phyloP scores from a whole-genome alignment of 2,888 invertebrate species.

The Xestia c-nigrum region DNA sequence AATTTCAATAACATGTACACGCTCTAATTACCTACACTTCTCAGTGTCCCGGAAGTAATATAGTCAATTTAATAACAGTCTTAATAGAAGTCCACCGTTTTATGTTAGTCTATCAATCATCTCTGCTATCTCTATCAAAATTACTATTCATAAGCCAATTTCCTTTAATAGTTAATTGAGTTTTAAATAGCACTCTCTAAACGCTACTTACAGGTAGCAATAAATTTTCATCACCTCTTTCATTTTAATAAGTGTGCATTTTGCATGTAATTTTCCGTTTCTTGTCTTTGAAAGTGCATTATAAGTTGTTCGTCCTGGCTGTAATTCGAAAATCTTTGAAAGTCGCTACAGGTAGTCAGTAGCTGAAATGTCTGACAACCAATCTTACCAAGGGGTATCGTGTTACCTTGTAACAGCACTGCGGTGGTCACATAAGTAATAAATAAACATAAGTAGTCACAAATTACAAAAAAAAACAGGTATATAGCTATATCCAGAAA shows the following conservation, averaged over 20 bases:
- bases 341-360: background rate
- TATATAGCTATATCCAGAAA: no score
- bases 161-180: slow-evolving; percentile 48
- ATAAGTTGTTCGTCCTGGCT: no score
- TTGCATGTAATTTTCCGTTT: no score
- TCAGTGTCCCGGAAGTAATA: slow-evolving; percentile 54
- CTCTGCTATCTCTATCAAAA: slow-evolving; percentile 13
- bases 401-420: background rate
- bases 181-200: slow-evolving; percentile 43
- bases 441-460: no score
- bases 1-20: background rate
- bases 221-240: slow-evolving; percentile 32
- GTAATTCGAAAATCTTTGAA: background rate
- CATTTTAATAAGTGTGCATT: no score
- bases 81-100: slow-evolving; percentile 25
- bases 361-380: background rate
- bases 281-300: no score
- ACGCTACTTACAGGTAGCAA: slow-evolving; percentile 26
- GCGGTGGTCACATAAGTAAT: no score
- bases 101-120: slow-evolving; percentile 38
- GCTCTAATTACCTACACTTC: slow-evolving; percentile 20
- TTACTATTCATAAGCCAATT: slow-evolving; percentile 51
- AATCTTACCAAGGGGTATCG: background rate
- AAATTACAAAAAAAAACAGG: no score
- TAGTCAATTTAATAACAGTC: slow-evolving; percentile 16